Conservation (phyloP, 2,888 invertebrate species). For the Catocala sponsa region DNA sequence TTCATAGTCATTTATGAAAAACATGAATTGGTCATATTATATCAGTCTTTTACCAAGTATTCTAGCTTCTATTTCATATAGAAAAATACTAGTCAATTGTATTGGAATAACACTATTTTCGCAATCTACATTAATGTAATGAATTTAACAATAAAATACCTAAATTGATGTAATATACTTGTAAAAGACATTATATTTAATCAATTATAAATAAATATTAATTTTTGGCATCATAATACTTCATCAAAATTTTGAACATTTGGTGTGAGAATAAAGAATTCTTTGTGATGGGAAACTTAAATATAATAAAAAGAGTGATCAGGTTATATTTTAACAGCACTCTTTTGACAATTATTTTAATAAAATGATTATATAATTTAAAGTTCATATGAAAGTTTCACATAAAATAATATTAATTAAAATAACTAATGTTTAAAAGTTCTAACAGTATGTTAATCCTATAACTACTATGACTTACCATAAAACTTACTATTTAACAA, state of each 20-base stretch:
- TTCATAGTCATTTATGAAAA: not conserved
- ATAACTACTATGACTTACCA: conserved; percentile 78
- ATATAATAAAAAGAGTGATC: too few relatives aligned
- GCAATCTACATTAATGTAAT: not conserved
- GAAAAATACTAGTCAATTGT: not conserved
- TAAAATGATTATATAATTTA: too few relatives aligned
- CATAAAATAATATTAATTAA: too few relatives aligned
- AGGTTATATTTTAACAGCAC: too few relatives aligned
- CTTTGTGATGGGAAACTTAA: not conserved
- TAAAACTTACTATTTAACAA: conserved; percentile 93
- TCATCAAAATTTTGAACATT: conserved; percentile 48
- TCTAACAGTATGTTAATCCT: not conserved
- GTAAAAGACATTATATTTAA: conserved; percentile 7
- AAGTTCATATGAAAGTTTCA: too few relatives aligned
- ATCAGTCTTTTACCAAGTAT: conserved; percentile 19
- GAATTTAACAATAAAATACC: not conserved
- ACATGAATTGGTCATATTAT: not conserved
- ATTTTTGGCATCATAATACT: conserved; percentile 72
- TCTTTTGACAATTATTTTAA: too few relatives aligned
- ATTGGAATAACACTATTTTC: not conserved
- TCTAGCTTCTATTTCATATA: not conserved
- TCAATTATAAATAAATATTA: conserved; percentile 29
- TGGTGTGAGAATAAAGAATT: conserved; percentile 21
- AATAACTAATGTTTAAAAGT: too few relatives aligned
- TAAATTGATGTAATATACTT: not conserved